Percentiles rank a stretch among this genome's conserved stretches.
Conservation (phyloP, 2,113 vertebrate genomes). For the Leptocoma aspasia region DNA sequence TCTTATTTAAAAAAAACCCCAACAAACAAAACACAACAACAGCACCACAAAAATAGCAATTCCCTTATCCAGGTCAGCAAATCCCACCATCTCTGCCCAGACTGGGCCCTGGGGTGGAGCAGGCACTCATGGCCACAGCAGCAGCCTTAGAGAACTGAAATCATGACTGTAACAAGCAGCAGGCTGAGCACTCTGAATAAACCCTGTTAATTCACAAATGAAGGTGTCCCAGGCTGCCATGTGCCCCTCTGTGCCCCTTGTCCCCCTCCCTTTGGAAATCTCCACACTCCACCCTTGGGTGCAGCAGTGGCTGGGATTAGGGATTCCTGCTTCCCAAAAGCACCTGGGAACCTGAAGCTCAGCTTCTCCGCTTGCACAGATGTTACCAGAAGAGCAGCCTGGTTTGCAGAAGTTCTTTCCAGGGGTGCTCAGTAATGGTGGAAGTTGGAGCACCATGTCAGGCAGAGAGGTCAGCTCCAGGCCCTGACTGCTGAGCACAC, state of each 20-base stretch:
- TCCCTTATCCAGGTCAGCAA: not conserved
- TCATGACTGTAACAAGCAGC: fast-evolving
- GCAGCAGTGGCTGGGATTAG: not conserved
- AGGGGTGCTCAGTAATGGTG: not conserved
- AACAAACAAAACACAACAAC: not conserved
- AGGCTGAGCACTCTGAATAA: not conserved
- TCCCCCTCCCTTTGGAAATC: fast-evolving
- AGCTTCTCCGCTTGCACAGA: not conserved
- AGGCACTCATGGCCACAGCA: not conserved
- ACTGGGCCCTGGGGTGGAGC: not conserved
- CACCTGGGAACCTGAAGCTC: not conserved
- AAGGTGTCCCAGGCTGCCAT: fast-evolving
- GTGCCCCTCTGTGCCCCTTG: not conserved
- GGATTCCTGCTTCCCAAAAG: not conserved
- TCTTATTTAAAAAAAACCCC: not conserved
- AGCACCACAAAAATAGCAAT: not conserved
- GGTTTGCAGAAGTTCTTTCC: not conserved
- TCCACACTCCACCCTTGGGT: not conserved
- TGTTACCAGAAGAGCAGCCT: not conserved
- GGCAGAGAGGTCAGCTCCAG: not conserved
- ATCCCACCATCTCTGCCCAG: not conserved
- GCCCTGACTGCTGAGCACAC: not conserved
- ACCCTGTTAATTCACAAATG: not conserved
- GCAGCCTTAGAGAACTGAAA: not conserved
- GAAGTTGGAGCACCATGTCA: not conserved